Conservation (phyloP, 2,888 invertebrate genomes). For the Diloba caeruleocephala region DNA sequence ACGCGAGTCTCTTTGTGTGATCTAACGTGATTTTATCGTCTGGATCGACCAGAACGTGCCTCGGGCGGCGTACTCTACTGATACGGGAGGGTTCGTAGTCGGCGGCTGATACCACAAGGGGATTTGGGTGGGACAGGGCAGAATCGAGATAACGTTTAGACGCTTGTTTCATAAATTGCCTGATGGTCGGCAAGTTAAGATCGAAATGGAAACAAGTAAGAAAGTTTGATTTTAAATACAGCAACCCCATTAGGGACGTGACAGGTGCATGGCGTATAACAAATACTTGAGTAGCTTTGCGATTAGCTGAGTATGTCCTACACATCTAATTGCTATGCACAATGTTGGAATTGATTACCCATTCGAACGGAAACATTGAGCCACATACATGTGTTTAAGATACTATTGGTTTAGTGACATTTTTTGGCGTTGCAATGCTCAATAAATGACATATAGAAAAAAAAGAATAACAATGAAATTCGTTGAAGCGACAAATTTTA, state of each 20-base stretch:
- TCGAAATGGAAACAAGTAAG: too few relatives aligned
- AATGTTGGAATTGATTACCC: conserved; percentile 6
- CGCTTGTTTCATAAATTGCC: too few relatives aligned
- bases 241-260: not conserved
- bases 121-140: too few relatives aligned
- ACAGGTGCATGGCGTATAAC: conserved; percentile 3
- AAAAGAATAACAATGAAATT: conserved; percentile 15
- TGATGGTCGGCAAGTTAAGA: too few relatives aligned
- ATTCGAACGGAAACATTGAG: conserved; percentile 5
- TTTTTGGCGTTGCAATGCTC: conserved; percentile 9
- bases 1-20: too few relatives aligned
- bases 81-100: too few relatives aligned
- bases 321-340: conserved; percentile 1
- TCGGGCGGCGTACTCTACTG: too few relatives aligned
- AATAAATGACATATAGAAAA: conserved; percentile 19
- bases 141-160: too few relatives aligned
- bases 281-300: conserved; percentile 1
- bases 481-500: too few relatives aligned
- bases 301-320: conserved; percentile 1
- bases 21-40: too few relatives aligned
- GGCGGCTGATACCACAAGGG: too few relatives aligned
- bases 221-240: conserved; percentile 15
- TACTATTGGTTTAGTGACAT: conserved; percentile 13
- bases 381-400: conserved; percentile 2
- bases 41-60: too few relatives aligned